phyloP scores from a whole-genome alignment of 2,888 invertebrate species.

The Lampropteryx suffumata region DNA sequence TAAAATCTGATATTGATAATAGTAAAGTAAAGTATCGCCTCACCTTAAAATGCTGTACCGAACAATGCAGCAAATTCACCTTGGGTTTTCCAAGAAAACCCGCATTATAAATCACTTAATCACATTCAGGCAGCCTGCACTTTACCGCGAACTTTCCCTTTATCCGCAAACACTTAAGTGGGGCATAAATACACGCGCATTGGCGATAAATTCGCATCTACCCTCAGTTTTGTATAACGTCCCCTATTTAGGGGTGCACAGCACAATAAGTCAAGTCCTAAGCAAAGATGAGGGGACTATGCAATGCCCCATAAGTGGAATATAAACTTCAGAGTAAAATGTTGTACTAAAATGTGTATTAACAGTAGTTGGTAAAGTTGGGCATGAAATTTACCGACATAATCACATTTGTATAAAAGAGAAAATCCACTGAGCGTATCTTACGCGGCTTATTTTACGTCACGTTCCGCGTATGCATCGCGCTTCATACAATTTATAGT shows the following conservation, averaged over 20 bases:
- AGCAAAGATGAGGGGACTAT: constrained; percentile 51
- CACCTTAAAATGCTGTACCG: too few species aligned
- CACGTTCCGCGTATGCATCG: too few species aligned
- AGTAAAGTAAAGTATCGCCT: too few species aligned
- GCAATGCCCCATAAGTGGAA: constrained; percentile 39
- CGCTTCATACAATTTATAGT: too few species aligned
- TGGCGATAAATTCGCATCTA: constrained; percentile 64
- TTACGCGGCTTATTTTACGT: too few species aligned
- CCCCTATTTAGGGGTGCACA: constrained; percentile 48
- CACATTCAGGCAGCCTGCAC: constrained; percentile 9
- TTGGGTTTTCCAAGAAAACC: background rate
- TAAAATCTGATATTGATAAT: too few species aligned
- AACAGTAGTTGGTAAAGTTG: too few species aligned
- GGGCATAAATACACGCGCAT: constrained; percentile 59
- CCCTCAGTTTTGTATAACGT: constrained; percentile 56
- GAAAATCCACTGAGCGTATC: too few species aligned
- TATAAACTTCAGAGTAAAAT: constrained; percentile 1
- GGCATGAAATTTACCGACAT: too few species aligned
- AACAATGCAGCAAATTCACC: too few species aligned
- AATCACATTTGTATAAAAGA: too few species aligned
- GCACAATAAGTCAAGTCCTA: constrained; percentile 66
- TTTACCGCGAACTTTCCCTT: constrained; percentile 21
- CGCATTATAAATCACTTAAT: constrained; percentile 11
- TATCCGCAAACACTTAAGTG: constrained; percentile 45
- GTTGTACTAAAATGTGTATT: too few species aligned